Evolutionary conservation across 2,113 vertebrate genomes (phyloP).

Genomic region (Nothoprocta perdicaria): DNA sequence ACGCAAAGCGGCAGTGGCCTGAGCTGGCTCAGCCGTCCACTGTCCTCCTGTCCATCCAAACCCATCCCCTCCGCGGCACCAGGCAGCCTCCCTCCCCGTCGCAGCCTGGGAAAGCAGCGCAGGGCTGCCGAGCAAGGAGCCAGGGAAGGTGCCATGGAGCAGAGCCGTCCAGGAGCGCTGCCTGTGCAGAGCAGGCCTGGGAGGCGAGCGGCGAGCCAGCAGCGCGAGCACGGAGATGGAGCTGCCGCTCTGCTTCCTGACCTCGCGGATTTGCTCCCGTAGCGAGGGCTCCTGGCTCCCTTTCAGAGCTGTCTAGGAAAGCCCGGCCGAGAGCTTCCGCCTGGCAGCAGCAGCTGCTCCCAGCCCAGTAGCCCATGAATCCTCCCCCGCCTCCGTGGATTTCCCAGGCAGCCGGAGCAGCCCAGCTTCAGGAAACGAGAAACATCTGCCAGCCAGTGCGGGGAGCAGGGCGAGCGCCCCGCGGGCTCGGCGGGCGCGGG

Average conservation of each 20-base stretch:
- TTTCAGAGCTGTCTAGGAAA: constrained; percentile 68
- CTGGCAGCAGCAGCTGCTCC: constrained; percentile 64
- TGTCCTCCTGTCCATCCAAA: neutral
- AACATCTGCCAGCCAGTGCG: constrained; percentile 35
- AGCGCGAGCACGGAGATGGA: neutral
- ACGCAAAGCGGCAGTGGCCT: neutral
- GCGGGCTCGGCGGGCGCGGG: neutral
- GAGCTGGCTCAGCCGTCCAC: neutral
- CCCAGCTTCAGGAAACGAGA: constrained; percentile 15
- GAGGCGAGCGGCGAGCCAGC: neutral
- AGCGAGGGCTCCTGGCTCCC: constrained; percentile 46
- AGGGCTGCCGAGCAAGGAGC: neutral
- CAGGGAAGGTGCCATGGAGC: neutral
- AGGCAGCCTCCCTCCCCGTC: neutral
- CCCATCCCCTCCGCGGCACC: neutral
- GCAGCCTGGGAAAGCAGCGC: neutral
- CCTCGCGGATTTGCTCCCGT: constrained; percentile 41
- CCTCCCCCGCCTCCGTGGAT: neutral
- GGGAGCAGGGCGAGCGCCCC: neutral
- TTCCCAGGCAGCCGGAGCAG: neutral
- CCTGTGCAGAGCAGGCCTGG: neutral
- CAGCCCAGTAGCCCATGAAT: neutral
- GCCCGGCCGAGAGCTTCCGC: neutral
- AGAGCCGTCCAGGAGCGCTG: neutral
- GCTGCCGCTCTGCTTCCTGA: constrained; percentile 51